These are phyloP conservation scores for Cossypha dichroa DNA, from an alignment of 2,797 vertebrate species.

Conservation along the genomic window DNA sequence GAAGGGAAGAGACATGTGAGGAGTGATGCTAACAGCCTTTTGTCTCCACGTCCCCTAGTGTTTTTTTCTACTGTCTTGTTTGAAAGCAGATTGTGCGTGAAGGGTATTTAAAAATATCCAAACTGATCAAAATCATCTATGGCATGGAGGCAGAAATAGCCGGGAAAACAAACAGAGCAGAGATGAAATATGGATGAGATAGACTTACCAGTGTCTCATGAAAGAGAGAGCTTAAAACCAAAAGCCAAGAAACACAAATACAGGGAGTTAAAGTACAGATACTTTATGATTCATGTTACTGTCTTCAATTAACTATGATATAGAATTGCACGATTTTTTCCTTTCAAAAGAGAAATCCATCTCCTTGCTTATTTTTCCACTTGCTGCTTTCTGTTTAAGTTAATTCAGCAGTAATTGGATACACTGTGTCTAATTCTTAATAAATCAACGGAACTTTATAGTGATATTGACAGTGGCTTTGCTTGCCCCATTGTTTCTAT, in stretches of 20 bases:
- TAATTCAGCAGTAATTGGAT: slow-evolving; percentile 72
- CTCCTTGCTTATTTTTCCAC: slow-evolving; percentile 62
- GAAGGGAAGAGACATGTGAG: background rate
- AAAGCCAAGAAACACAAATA: slow-evolving; percentile 57
- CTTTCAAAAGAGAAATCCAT: slow-evolving; percentile 43
- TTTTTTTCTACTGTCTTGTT: slow-evolving; percentile 12
- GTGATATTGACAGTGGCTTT: slow-evolving; percentile 77
- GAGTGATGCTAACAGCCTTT: background rate
- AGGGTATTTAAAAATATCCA: slow-evolving; percentile 46
- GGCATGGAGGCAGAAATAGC: slow-evolving; percentile 41
- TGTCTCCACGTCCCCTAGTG: background rate
- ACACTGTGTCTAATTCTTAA: slow-evolving; percentile 78
- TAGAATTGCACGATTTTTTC: slow-evolving; percentile 35
- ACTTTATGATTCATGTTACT: slow-evolving; percentile 26
- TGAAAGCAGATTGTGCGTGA: slow-evolving; percentile 47
- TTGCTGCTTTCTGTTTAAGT: slow-evolving; percentile 66
- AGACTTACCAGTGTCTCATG: slow-evolving; percentile 8
- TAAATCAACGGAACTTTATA: slow-evolving; percentile 78
- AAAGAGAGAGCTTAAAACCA: slow-evolving; percentile 35
- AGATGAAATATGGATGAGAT: slow-evolving; percentile 57
- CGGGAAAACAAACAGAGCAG: slow-evolving; percentile 13
- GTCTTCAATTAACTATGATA: slow-evolving; percentile 45
- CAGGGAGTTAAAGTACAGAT: slow-evolving; percentile 38
- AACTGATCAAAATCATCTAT: slow-evolving; percentile 59
- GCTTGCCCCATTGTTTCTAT: slow-evolving; percentile 75